Base-by-base conservation (phyloP, 2,888 invertebrate species). In the Plagodis pulveraria region DNA sequence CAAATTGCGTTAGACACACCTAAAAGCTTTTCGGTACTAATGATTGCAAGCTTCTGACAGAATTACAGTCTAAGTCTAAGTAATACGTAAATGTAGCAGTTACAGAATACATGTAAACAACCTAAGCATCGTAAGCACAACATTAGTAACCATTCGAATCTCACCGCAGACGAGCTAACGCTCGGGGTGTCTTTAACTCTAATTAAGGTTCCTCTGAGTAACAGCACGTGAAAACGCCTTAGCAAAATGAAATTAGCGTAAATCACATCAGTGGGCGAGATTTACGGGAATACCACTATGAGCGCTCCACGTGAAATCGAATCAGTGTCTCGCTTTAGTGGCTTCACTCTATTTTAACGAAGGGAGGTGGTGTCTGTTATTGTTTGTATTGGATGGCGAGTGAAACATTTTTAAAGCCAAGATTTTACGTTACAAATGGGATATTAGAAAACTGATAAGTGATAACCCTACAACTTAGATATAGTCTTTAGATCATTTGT, bases 191-290 rank as follows among this genome's bases (percentile, higher is more conserved):
- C 44, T 61, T 56, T 56, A 56, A 52, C 52, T 61, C 44, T 89
- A 87, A 89, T 90, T 87, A 89, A 88, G 83, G 81, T 83, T 85
- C 81, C 60, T 84, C 81, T 83, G 78, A 77, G 61, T 65, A 63
- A 56, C 64, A 75, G 71, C 73, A 79, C 81, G 76, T 72, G 84
- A 86, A 82, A 82, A 82, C 78, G 84, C 73, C 77, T 77, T 76
- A 77, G 72, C 76, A 62, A 84, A 89, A 91, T 88, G 86, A 89
- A 90, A 91, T 92, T 90, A 91, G 81, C 81, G 87, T 91, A 90
- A 91, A 92, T 91, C 90, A 90, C 90, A 89, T 91, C 90, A 87
- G 73, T 73, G 77, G 67, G 77, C 73, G 71, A 84, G 88, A 92
- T 91, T 89, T 89, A 88, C 86, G 81, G 74, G 65, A 76, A 74